Base-by-base conservation (phyloP, 2,888 invertebrate genomes). In the Sicus ferrugineus region DNA sequence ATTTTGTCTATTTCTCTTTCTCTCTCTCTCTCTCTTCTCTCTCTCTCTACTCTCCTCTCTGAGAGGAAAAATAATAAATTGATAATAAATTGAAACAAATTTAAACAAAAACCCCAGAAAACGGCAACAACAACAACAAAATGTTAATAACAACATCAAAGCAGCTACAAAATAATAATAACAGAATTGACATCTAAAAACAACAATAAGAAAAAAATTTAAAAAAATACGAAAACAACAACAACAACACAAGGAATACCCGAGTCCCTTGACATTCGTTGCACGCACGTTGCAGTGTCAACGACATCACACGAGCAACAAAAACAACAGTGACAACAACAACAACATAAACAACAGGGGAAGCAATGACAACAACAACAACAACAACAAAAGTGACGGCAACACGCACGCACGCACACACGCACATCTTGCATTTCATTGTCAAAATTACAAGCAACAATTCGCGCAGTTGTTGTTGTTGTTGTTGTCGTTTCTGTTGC, bases 241-340 rank as follows among this genome's bases (percentile, higher is more conserved):
- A 34, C 23, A 19, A 34, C 23, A 23, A 52, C 21, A 34, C 4
- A 6, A 31, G 34, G 16, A 58, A 14, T 9, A 61, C 38, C 9
- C 19, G 9, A 7, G 42, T 16, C 62, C 46, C 26, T 62, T 38
- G 62, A 16, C 38, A 34, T 61, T 38, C 38, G 23, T 38, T 61
- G 61, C 50, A 52, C 50, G 50, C 50, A 23, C 50, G 21, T 23
- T 52, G 21, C 50, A 52, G 7, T 52, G 50, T 23, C 50, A 52
- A 52, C 21, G 21, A 52, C 11, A 46, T n/a, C 14, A 46, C n/a
- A n/a, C n/a, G n/a, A n/a, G n/a, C n/a, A 46, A 46, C n/a, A 19
- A 46, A 16, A 3, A n/a, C 19, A 46, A 46, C 3, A 16, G 19
- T 19, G 19, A 46, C 46, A 46, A 16, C 46, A 46, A 46, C n/a